Percentiles rank a stretch among this genome's conserved stretches.
These are phyloP conservation scores for Odobenus rosmarus DNA, from an alignment of 2,113 vertebrate species.

Conservation along the genomic window DNA sequence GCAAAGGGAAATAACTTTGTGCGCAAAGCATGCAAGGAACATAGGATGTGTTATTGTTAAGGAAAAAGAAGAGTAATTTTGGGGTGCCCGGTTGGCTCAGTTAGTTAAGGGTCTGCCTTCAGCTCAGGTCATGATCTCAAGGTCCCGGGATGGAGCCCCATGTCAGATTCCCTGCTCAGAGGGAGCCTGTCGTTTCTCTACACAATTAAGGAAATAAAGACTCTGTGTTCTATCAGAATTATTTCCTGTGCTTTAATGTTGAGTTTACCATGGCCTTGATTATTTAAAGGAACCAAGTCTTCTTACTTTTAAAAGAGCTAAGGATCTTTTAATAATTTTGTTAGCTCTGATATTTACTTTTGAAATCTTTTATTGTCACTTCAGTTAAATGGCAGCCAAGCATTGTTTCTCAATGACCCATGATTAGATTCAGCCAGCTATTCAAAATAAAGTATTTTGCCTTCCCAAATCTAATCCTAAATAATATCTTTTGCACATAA, in stretches of 20 bases:
- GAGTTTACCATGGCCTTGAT: not conserved
- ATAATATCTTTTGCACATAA: not conserved
- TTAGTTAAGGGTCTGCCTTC: too few species aligned
- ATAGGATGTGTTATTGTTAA: not conserved
- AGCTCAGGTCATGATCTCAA: too few species aligned
- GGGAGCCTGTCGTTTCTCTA: not conserved
- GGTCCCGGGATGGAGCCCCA: too few species aligned
- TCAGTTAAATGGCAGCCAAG: not conserved
- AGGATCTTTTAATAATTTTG: not conserved
- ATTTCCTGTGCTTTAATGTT: not conserved
- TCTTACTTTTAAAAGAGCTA: not conserved
- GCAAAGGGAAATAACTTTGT: not conserved
- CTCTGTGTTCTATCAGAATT: not conserved
- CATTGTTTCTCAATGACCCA: not conserved
- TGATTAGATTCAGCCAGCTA: not conserved
- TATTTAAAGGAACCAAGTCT: not conserved
- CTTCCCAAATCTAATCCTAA: not conserved
- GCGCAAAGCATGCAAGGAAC: not conserved
- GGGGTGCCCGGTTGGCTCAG: too few species aligned
- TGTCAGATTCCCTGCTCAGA: too few species aligned
- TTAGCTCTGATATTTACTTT: not conserved
- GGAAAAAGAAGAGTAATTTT: not conserved
- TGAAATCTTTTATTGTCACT: not conserved
- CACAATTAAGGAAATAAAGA: not conserved
- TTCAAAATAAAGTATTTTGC: constrained; percentile 8